Base-by-base conservation (phyloP, 2,888 invertebrate species). In the Epinotia bilunana region DNA sequence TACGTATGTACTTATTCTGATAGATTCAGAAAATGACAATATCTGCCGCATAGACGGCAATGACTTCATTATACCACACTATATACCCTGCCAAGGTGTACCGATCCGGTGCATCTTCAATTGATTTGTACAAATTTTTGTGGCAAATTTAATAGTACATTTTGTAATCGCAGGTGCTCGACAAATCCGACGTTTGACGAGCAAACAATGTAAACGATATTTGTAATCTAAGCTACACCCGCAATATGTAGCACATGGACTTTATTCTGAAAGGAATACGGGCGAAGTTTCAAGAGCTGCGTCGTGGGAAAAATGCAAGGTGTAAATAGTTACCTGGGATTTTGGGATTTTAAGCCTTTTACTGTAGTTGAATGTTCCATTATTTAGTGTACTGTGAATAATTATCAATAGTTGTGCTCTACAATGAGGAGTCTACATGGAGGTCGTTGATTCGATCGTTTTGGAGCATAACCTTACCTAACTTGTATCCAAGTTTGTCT, bases 161-260 rank as follows among this genome's bases (percentile, higher is more conserved):
- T n/a, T 3, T 60, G 23, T n/a, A 23, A 55, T 23, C 23, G 68
- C 73, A 73, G 67, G 67, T 73, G 73, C 43, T 18, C 9, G n/a
- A 16, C 43, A 57, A 69, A 69, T 69, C 60, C n/a, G 58, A 73
- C 67, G 28, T 62, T 46, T 64, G 58, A 64, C 70, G 68, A 61
- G 9, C 62, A n/a, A 46, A 63, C 69, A 69, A 53, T 74, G 74
- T 64, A 70, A 74, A 23, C 39, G 58, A 74, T 70, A 74, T 70
- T 70, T 33, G 58, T 64, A 74, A 74, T 70, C 39, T 70, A 58
- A 73, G 23, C 23, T 67, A 62, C 61, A 60, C 74, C 58, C 69
- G 33, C 74, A 72, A 16, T 55, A 39, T 71, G 57, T 12, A 55
- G 9, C 28, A 28, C n/a, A 6, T 62, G n/a, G 46, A n/a, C 23